These are phyloP conservation scores for Kuschelorhynchus macadamiae DNA, from an alignment of 2,888 invertebrate species.

Conservation along the genomic window DNA sequence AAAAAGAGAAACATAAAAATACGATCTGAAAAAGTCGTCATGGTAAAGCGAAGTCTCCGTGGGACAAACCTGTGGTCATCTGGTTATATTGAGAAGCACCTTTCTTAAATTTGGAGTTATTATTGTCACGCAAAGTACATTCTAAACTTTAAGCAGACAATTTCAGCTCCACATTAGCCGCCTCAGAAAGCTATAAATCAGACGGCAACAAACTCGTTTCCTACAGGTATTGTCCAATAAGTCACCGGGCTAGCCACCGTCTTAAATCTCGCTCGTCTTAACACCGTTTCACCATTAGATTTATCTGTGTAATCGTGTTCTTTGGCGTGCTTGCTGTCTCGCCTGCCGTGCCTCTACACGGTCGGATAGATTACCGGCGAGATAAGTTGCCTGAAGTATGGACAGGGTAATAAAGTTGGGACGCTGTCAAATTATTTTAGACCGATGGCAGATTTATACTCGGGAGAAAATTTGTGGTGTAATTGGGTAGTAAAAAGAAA, in stretches of 20 bases:
- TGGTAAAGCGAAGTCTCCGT: no score
- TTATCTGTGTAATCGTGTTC: constrained; percentile 69
- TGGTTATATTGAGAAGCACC: no score
- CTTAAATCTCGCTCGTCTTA: constrained; percentile 65
- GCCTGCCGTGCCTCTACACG: constrained; percentile 33
- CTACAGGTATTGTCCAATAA: constrained; percentile 62
- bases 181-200: constrained; percentile 20
- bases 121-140: no score
- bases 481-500: no score
- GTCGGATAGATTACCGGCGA: constrained; percentile 36
- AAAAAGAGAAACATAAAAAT: no score
- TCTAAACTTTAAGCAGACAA: neutral
- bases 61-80: no score
- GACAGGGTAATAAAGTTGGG: constrained; percentile 36
- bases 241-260: constrained; percentile 55
- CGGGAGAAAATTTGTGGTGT: no score
- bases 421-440: constrained; percentile 32
- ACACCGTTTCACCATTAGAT: constrained; percentile 70
- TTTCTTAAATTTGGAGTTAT: no score
- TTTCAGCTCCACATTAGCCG: neutral
- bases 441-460: no score
- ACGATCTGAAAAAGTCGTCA: no score
- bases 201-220: constrained; percentile 32
- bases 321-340: constrained; percentile 66
- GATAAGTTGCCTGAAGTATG: constrained; percentile 30